Percentiles rank a stretch among this genome's conserved stretches.
phyloP scores from a whole-genome alignment of 1,140 invertebrate genomes.

The Zophobas atratus region DNA sequence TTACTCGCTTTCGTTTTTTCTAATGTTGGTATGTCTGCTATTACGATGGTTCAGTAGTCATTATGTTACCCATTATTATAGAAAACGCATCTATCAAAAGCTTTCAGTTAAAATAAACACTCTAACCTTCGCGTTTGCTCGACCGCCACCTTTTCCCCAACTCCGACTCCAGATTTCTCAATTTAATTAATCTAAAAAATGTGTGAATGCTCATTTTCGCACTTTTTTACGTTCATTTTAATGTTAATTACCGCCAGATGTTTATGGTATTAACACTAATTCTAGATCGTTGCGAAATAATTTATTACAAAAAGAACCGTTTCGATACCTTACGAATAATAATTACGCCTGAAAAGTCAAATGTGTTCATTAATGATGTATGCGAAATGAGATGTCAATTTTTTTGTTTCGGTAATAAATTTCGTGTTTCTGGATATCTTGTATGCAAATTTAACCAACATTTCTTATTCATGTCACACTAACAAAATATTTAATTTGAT shows the following conservation, averaged over 20 bases:
- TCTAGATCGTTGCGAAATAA: not conserved
- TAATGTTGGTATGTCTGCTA: slow-evolving; percentile 20
- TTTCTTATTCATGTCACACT: slow-evolving; percentile 15
- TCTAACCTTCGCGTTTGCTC: not conserved
- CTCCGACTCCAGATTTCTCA: no score
- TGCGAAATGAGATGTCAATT: slow-evolving; percentile 10
- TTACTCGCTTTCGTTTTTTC: slow-evolving; percentile 38
- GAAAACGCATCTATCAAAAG: slow-evolving; percentile 37
- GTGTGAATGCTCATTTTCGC: no score
- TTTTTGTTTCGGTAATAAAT: slow-evolving; percentile 9
- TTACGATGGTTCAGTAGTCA: slow-evolving; percentile 31
- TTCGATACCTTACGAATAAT: not conserved
- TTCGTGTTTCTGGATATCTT: not conserved
- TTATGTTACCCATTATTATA: slow-evolving; percentile 13
- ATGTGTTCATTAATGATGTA: slow-evolving; percentile 9
- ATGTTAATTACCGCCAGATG: not conserved
- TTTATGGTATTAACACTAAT: slow-evolving; percentile 2
- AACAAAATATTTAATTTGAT: slow-evolving; percentile 16
- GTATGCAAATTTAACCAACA: slow-evolving; percentile 1
- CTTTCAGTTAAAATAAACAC: slow-evolving; percentile 26
- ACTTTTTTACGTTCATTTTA: no score
- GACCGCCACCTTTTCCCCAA: no score
- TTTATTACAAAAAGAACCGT: not conserved
- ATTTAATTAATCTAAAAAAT: no score
- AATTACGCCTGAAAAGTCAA: not conserved